A percentile compares a stretch with the other conserved stretches of the same genome.
Evolutionary conservation across 2,888 invertebrate genomes (phyloP).

Genomic region (Brenthis hecate): DNA sequence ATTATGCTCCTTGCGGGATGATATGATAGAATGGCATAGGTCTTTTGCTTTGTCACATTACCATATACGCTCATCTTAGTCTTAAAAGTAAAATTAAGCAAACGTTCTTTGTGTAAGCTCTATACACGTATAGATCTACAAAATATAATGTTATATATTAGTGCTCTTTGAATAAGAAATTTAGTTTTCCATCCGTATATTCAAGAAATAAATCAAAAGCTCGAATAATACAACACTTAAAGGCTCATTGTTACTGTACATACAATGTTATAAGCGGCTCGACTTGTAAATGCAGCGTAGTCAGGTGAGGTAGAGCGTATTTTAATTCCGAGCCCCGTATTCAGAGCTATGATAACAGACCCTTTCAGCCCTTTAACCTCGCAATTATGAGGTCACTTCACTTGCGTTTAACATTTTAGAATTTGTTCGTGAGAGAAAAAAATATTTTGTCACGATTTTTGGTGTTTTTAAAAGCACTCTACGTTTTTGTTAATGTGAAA

Average conservation of each 20-base stretch:
- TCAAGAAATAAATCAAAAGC: constrained; percentile 1
- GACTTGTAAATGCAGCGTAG: constrained; percentile 26
- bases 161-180: no score
- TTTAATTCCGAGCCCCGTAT: constrained; percentile 32
- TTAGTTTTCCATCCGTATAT: neutral
- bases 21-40: no score
- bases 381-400: constrained; percentile 40
- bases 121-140: no score
- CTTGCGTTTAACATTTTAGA: constrained; percentile 35
- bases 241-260: constrained; percentile 6
- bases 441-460: constrained; percentile 22
- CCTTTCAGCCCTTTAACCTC: constrained; percentile 38
- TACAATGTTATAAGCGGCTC: constrained; percentile 14
- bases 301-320: constrained; percentile 31
- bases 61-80: no score
- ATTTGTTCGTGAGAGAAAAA: constrained; percentile 23
- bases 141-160: no score
- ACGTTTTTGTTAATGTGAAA: neutral
- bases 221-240: constrained; percentile 5
- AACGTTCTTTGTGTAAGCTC: no score
- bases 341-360: constrained; percentile 38
- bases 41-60: no score
- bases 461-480: constrained; percentile 14
- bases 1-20: no score
- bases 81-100: no score